phyloP scores from a whole-genome alignment of 2,888 invertebrate genomes.

The Polyploca ridens region DNA sequence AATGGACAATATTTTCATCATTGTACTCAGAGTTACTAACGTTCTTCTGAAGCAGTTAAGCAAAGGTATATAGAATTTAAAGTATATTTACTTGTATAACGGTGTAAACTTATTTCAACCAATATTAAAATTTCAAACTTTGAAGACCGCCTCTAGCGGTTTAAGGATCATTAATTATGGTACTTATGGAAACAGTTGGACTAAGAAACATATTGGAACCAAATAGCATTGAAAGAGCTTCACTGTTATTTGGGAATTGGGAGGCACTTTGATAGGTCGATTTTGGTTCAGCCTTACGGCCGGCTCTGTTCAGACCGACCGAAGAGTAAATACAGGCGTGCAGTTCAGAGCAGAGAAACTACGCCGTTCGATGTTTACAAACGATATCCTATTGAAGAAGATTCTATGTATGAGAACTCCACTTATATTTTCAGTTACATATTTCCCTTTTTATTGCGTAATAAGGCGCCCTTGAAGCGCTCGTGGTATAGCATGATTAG shows the following conservation, averaged over 20 bases:
- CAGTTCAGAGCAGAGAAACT: neutral
- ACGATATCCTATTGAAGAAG: neutral
- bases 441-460: too few species aligned
- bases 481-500: too few species aligned
- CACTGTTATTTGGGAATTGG: neutral
- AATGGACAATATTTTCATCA: too few species aligned
- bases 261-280: neutral
- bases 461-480: too few species aligned
- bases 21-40: too few species aligned
- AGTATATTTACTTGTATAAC: neutral
- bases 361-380: neutral
- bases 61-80: neutral
- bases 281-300: neutral
- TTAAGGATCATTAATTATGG: neutral
- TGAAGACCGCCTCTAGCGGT: neutral
- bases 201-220: neutral
- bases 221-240: neutral
- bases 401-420: neutral
- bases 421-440: neutral
- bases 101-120: neutral
- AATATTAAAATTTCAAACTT: neutral
- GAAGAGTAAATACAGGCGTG: neutral
- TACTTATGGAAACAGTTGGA: neutral
- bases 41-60: neutral
- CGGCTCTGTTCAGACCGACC: neutral